phyloP scores from a whole-genome alignment of 2,113 vertebrate genomes.

The Thunnus maccoyii region DNA sequence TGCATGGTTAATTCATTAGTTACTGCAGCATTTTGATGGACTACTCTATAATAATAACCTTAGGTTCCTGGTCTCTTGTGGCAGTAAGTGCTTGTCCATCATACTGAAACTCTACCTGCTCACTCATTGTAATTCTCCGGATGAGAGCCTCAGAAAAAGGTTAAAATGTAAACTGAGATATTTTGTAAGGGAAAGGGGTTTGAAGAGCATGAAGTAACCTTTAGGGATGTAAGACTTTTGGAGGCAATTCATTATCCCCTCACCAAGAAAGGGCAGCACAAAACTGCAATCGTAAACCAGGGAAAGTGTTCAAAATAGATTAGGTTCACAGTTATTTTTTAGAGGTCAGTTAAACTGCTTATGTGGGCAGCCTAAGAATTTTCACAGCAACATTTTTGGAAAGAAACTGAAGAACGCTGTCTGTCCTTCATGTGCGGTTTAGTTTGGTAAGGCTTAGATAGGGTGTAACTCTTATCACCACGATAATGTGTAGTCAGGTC shows the following conservation, averaged over 20 bases:
- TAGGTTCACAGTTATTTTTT: conserved; percentile 4
- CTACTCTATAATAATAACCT: neutral
- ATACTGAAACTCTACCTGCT: neutral
- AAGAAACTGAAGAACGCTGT: neutral
- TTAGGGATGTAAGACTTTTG: conserved; percentile 8
- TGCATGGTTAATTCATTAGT: conserved; percentile 3
- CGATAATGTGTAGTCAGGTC: conserved; percentile 2
- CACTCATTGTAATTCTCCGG: conserved; percentile 9
- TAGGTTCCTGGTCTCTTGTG: neutral
- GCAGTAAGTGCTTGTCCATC: neutral
- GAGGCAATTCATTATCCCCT: conserved; percentile 23
- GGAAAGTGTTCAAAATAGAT: conserved; percentile 23
- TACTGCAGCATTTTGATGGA: neutral
- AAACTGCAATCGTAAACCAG: conserved; percentile 21
- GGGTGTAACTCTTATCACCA: neutral
- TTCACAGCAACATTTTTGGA: neutral
- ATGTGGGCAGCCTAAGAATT: neutral
- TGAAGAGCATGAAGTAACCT: conserved; percentile 22
- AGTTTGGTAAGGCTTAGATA: neutral
- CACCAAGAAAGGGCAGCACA: conserved; percentile 27
- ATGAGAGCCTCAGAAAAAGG: neutral
- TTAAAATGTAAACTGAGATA: conserved; percentile 5
- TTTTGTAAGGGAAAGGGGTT: conserved; percentile 8
- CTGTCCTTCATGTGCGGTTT: neutral
- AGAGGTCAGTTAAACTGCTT: conserved; percentile 29